These are phyloP conservation scores for Oncorhynchus keta DNA, from an alignment of 2,113 vertebrate species.

Conservation along the genomic window DNA sequence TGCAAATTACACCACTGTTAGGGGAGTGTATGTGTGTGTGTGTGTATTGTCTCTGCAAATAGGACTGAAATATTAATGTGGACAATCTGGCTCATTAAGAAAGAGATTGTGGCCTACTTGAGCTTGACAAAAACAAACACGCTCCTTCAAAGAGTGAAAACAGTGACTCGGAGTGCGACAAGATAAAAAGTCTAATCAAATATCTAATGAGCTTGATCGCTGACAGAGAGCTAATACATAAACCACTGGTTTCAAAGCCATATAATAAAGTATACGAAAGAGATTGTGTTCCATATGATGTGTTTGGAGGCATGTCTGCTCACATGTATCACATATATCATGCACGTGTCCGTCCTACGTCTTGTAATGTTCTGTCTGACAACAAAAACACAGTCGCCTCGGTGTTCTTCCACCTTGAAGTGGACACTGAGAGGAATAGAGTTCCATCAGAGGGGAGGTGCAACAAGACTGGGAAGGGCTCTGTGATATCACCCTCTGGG, in stretches of 20 bases:
- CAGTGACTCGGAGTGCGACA: neutral
- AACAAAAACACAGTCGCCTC: neutral
- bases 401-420: slow-evolving; percentile 29
- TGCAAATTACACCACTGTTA: neutral
- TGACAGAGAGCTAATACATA: too few species aligned
- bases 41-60: slow-evolving; percentile 1
- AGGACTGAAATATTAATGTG: slow-evolving; percentile 26
- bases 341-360: too few species aligned
- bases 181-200: neutral
- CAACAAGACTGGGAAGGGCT: slow-evolving; percentile 3
- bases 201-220: too few species aligned
- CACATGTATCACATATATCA: too few species aligned
- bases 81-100: slow-evolving; percentile 10
- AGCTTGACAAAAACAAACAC: slow-evolving; percentile 1
- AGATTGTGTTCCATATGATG: too few species aligned
- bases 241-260: too few species aligned
- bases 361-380: neutral
- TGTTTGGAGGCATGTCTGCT: too few species aligned
- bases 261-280: too few species aligned
- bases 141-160: neutral
- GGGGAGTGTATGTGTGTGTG: neutral
- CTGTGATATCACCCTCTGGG: neutral
- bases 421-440: slow-evolving; percentile 26
- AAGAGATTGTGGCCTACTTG: slow-evolving; percentile 19
- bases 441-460: slow-evolving; percentile 6